These are phyloP conservation scores for Prionace glauca DNA, from an alignment of 2,797 vertebrate genomes.

Conservation along the genomic window DNA sequence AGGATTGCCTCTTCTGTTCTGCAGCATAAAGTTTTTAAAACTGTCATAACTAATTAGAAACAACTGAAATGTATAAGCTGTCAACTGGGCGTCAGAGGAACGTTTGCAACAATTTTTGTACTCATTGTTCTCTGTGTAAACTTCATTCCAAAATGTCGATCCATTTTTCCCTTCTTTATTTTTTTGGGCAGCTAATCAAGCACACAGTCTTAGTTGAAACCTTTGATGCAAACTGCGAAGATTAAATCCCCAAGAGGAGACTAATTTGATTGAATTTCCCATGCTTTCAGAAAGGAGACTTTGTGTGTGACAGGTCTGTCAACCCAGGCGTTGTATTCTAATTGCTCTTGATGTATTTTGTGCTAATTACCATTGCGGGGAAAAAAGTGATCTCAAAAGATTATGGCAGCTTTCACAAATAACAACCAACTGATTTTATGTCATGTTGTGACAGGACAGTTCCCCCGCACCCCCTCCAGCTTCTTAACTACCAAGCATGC, in stretches of 20 bases:
- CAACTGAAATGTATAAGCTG: conserved; percentile 1
- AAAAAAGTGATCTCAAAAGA: conserved; percentile 67
- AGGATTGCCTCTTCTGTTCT: not conserved
- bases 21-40: conserved; percentile 23
- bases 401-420: conserved; percentile 69
- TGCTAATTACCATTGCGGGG: conserved; percentile 64
- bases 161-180: conserved; percentile 20
- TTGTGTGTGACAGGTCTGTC: conserved; percentile 54
- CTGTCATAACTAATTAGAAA: conserved; percentile 4
- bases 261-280: conserved; percentile 61
- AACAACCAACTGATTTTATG: conserved; percentile 53
- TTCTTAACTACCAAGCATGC: conserved; percentile 59
- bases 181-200: conserved; percentile 45
- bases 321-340: conserved; percentile 58
- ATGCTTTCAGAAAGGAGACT: conserved; percentile 53
- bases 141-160: conserved; percentile 30
- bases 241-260: conserved; percentile 55
- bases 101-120: not conserved
- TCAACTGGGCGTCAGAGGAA: not conserved
- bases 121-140: conserved; percentile 20
- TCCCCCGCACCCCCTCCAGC: conserved; percentile 44
- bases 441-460: conserved; percentile 61
- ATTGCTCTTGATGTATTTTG: conserved; percentile 63
- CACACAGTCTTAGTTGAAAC: conserved; percentile 52
- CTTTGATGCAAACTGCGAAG: conserved; percentile 58